Evolutionary conservation across 1,140 invertebrate species (phyloP).

Genomic region (Glossosoma conforme): DNA sequence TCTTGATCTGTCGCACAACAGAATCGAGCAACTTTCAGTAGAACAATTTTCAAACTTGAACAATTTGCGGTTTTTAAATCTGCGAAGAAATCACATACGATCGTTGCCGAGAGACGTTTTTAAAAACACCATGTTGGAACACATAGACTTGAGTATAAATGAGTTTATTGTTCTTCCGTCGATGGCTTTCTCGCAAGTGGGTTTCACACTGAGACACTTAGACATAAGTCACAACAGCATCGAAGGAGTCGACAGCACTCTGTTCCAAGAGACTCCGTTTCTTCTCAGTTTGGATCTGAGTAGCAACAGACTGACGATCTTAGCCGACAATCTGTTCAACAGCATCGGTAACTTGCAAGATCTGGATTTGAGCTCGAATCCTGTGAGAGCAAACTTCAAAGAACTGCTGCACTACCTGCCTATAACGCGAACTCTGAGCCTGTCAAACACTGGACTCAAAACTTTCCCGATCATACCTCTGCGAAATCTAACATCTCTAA

Average conservation of each 20-base stretch:
- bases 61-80: constrained; percentile 68
- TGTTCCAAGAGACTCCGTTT: constrained; percentile 76
- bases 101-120: constrained; percentile 76
- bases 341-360: constrained; percentile 71
- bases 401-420: constrained; percentile 86
- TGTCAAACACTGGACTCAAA: constrained; percentile 69
- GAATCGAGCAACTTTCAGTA: constrained; percentile 69
- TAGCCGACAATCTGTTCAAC: constrained; percentile 86
- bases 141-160: constrained; percentile 75
- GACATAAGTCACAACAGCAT: constrained; percentile 76
- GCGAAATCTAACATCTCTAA: constrained; percentile 65
- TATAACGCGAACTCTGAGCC: constrained; percentile 67
- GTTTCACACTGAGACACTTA: constrained; percentile 68
- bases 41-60: constrained; percentile 76
- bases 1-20: constrained; percentile 74
- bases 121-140: constrained; percentile 72
- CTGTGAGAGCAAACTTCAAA: constrained; percentile 78
- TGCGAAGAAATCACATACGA: constrained; percentile 70
- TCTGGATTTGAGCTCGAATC: constrained; percentile 76
- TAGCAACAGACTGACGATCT: constrained; percentile 73
- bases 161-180: constrained; percentile 70
- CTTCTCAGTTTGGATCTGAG: constrained; percentile 74
- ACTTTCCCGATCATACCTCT: constrained; percentile 67
- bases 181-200: constrained; percentile 65
- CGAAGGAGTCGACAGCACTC: constrained; percentile 82